Percentiles rank a stretch among this genome's conserved stretches.
Conservation (phyloP, 2,797 vertebrate species). For the Pseudochaenichthys georgianus region DNA sequence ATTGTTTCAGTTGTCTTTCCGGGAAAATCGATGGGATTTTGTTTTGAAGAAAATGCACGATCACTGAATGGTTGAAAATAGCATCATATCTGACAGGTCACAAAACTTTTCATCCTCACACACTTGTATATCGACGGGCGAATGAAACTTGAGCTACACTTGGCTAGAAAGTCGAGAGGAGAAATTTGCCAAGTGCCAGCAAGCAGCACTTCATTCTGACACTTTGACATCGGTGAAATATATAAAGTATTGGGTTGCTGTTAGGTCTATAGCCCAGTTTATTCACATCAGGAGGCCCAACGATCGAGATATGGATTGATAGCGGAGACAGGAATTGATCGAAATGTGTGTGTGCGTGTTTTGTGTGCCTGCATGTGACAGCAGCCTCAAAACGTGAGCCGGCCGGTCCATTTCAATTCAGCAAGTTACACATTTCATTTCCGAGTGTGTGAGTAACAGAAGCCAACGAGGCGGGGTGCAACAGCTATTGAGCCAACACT, state of each 20-base stretch:
- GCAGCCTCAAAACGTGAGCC: constrained; percentile 65
- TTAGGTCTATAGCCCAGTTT: constrained; percentile 74
- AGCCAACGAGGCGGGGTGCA: constrained; percentile 51
- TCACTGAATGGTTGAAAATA: constrained; percentile 63
- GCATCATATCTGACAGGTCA: constrained; percentile 56
- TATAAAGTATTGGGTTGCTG: constrained; percentile 82
- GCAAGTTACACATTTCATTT: constrained; percentile 81
- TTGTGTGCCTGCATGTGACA: constrained; percentile 39
- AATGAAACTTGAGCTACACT: constrained; percentile 74
- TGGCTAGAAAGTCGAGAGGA: constrained; percentile 61
- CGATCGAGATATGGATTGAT: constrained; percentile 87
- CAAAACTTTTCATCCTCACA: constrained; percentile 69
- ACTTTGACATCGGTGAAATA: constrained; percentile 78
- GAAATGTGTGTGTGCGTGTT: constrained; percentile 33
- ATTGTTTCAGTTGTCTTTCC: constrained; percentile 42
- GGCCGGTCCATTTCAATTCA: constrained; percentile 78
- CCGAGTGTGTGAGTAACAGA: constrained; percentile 65
- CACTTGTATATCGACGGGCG: constrained; percentile 66
- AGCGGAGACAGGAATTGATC: constrained; percentile 86
- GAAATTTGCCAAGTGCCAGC: constrained; percentile 69
- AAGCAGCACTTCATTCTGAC: constrained; percentile 80
- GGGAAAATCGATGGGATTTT: constrained; percentile 40
- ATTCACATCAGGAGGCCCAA: constrained; percentile 81
- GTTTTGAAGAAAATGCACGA: constrained; percentile 37
- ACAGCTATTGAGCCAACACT: constrained; percentile 50